These are phyloP conservation scores for Protophormia terraenovae DNA, from an alignment of 2,888 invertebrate genomes.

Conservation along the genomic window DNA sequence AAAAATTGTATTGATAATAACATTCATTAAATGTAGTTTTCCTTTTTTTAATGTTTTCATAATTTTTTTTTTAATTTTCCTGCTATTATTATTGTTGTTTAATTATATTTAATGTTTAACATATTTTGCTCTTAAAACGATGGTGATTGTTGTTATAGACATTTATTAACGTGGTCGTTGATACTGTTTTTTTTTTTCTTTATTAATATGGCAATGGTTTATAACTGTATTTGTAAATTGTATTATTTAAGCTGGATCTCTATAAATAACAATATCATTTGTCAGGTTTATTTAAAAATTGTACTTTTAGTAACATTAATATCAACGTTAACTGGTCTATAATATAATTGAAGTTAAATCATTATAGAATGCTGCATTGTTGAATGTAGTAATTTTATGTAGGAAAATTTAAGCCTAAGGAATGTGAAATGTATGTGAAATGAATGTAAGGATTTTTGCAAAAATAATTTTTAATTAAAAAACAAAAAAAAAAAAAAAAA, in stretches of 20 bases:
- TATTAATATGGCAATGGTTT: not conserved
- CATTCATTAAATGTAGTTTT: conserved; percentile 7
- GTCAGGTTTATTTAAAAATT: not conserved
- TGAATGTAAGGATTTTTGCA: too few relatives aligned
- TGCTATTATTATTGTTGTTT: not conserved
- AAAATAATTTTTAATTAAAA: too few relatives aligned
- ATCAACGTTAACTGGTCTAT: not conserved
- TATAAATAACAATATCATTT: conserved; percentile 12
- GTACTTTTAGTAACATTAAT: not conserved
- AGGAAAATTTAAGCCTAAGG: too few relatives aligned
- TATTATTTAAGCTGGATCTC: not conserved
- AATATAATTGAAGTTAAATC: too few relatives aligned
- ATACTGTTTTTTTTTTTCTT: too few relatives aligned
- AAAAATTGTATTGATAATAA: not conserved
- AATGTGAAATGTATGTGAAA: too few relatives aligned
- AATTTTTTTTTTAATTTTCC: not conserved
- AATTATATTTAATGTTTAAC: conserved; percentile 18
- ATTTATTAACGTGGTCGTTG: not conserved
- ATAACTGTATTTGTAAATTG: not conserved
- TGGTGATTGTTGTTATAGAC: not conserved
- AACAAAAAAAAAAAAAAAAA: too few relatives aligned
- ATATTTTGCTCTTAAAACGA: not conserved
- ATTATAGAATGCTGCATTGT: too few relatives aligned
- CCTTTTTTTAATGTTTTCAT: too few relatives aligned
- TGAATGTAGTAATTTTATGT: too few relatives aligned